Percentiles rank a stretch among this genome's conserved stretches.
Conservation (phyloP, 2,113 vertebrate species). For the Ramphastos sulfuratus region DNA sequence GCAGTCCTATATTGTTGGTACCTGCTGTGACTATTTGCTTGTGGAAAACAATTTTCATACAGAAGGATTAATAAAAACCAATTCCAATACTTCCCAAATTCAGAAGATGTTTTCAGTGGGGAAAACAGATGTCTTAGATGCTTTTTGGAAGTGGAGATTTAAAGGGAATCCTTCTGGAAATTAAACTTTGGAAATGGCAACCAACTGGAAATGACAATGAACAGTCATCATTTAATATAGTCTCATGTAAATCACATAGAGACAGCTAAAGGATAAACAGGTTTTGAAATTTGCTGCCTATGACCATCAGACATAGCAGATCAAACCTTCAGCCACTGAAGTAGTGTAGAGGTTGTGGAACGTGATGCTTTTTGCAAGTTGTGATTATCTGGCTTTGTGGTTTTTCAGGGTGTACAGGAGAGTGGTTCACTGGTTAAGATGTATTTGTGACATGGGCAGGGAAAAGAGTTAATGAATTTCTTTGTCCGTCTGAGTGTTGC, state of each 20-base stretch:
- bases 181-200: background rate
- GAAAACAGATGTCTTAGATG: background rate
- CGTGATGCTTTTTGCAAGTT: background rate
- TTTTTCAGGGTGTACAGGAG: background rate
- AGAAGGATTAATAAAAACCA: background rate
- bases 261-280: background rate
- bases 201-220: background rate
- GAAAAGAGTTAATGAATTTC: background rate
- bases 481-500: background rate
- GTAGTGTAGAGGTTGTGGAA: background rate
- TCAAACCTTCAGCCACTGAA: background rate
- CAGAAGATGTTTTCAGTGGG: background rate
- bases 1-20: conserved; percentile 9
- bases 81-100: background rate
- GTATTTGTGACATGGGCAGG: background rate
- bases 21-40: conserved; percentile 20
- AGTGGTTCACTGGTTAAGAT: background rate
- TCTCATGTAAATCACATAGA: background rate
- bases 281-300: background rate
- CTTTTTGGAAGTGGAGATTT: background rate
- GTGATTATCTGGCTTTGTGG: background rate
- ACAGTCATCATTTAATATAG: background rate
- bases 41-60: conserved; percentile 1
- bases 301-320: background rate
- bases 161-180: background rate